A percentile compares a stretch with the other conserved stretches of the same genome.
Conservation (phyloP, 1,140 invertebrate species). For the Eurosta solidaginis region DNA sequence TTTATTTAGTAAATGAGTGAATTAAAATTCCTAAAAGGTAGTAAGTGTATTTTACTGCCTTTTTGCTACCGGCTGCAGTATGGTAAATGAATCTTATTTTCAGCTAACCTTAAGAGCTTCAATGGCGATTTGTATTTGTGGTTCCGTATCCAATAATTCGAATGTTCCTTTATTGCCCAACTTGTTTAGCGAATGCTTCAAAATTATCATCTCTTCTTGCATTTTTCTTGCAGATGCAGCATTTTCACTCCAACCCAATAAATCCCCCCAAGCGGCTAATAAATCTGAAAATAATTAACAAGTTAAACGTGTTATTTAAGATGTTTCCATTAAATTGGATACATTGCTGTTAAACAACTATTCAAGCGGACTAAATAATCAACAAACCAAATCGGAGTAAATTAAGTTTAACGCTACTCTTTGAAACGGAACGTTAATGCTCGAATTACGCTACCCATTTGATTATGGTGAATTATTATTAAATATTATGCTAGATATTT, state of each 20-base stretch:
- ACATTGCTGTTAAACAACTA: not conserved
- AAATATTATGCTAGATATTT: not conserved
- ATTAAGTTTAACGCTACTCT: not conserved
- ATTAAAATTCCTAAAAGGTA: no score
- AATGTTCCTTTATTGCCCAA: conserved; percentile 47
- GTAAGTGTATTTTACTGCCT: no score
- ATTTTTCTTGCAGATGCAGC: conserved; percentile 52
- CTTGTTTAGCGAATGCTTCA: conserved; percentile 49
- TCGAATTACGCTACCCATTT: not conserved
- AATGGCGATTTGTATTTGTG: conserved; percentile 55
- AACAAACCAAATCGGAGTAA: not conserved
- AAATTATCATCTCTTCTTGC: conserved; percentile 56
- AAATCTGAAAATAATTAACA: conserved; percentile 45
- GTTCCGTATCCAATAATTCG: conserved; percentile 55
- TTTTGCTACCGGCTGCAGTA: no score
- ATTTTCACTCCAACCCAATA: conserved; percentile 59
- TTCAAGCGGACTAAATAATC: not conserved
- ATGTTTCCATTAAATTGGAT: not conserved
- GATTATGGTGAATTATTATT: not conserved
- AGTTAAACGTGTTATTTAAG: not conserved
- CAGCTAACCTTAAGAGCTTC: conserved; percentile 52
- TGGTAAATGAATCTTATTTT: not conserved
- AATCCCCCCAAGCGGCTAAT: conserved; percentile 56
- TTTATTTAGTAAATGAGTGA: no score
- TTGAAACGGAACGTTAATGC: not conserved